phyloP scores from a whole-genome alignment of 2,797 vertebrate genomes.

The Tauraco hartlaubi region DNA sequence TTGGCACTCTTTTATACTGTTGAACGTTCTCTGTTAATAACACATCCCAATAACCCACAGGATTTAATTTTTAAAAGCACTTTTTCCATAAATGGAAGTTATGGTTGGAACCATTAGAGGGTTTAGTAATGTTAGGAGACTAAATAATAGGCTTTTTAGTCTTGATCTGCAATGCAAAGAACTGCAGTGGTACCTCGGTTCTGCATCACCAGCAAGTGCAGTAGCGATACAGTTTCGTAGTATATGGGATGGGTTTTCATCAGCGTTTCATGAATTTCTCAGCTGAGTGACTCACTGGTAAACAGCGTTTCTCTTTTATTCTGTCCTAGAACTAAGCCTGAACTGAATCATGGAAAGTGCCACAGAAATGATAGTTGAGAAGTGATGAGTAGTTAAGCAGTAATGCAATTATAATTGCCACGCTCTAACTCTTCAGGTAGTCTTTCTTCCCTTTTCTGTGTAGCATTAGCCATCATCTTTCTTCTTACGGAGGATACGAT shows the following conservation, averaged over 20 bases:
- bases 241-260: neutral
- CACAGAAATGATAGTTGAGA: neutral
- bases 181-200: neutral
- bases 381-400: neutral
- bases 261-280: neutral
- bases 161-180: neutral
- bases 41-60: neutral
- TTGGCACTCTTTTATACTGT: neutral
- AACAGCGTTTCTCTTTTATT: neutral
- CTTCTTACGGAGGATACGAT: neutral
- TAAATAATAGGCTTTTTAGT: neutral
- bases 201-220: neutral
- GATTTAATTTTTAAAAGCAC: constrained; percentile 19
- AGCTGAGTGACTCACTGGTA: neutral
- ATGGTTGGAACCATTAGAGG: neutral
- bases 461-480: neutral
- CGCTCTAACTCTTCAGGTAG: constrained; percentile 4
- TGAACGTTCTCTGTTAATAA: neutral
- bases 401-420: neutral
- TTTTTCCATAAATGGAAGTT: neutral
- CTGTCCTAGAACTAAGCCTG: neutral
- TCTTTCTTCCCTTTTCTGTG: neutral
- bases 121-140: neutral
- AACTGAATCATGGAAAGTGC: neutral
- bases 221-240: neutral